These are phyloP conservation scores for Premnoplex brunnescens DNA, from an alignment of 2,797 vertebrate species.

Conservation along the genomic window DNA sequence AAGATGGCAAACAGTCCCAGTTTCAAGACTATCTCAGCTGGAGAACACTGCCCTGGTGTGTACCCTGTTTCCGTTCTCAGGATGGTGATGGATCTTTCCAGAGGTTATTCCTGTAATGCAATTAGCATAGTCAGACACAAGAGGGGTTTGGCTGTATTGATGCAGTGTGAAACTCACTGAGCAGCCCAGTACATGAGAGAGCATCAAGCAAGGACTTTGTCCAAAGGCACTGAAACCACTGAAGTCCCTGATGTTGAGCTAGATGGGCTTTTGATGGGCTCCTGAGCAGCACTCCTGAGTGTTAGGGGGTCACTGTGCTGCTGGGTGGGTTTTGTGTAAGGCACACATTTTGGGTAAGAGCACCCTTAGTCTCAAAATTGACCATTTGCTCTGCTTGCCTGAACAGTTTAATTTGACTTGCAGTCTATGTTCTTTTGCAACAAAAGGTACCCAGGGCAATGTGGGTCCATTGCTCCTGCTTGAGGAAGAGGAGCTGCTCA, in stretches of 20 bases:
- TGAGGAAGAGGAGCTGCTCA: not conserved
- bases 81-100: not conserved
- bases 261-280: not conserved
- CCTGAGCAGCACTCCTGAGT: not conserved
- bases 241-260: not conserved
- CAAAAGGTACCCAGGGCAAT: not conserved
- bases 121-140: not conserved
- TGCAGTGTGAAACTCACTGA: not conserved
- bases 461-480: accelerated
- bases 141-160: not conserved
- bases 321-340: not conserved
- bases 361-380: not conserved
- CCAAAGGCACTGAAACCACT: not conserved
- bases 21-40: not conserved
- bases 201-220: not conserved
- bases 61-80: not conserved
- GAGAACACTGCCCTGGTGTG: not conserved
- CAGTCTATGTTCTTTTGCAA: not conserved
- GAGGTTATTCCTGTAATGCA: not conserved
- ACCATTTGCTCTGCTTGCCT: not conserved
- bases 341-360: not conserved
- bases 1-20: slow-evolving; percentile 48
- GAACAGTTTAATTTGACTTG: not conserved
- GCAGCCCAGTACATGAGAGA: not conserved
- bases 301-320: not conserved